These are phyloP conservation scores for Lordiphosa collinella DNA, from an alignment of 1,140 invertebrate species.

Conservation along the genomic window DNA sequence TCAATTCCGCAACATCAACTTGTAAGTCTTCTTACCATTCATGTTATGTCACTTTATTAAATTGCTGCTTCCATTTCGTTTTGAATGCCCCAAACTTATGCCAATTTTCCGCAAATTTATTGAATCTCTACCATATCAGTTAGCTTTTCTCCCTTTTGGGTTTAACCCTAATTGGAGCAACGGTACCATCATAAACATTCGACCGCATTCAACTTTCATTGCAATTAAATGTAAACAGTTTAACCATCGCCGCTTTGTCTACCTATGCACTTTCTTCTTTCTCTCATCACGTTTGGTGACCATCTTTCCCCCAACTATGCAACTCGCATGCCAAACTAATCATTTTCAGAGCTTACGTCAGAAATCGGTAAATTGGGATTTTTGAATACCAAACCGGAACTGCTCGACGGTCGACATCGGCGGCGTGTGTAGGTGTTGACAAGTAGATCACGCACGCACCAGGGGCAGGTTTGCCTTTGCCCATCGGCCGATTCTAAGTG, in stretches of 20 bases:
- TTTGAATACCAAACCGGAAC: conserved; percentile 36
- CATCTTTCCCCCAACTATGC: conserved; percentile 2
- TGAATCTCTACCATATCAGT: neutral
- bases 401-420: conserved; percentile 1
- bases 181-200: conserved; percentile 1
- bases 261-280: conserved; percentile 10
- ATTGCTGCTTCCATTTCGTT: too few species aligned
- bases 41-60: too few species aligned
- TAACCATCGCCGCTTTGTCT: conserved; percentile 18
- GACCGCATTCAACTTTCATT: conserved; percentile 7
- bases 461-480: conserved; percentile 12
- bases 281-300: conserved; percentile 14
- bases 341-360: conserved; percentile 24
- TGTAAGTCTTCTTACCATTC: too few species aligned
- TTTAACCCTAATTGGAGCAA: conserved; percentile 2
- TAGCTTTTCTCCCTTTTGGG: neutral
- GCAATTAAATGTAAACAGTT: conserved; percentile 27
- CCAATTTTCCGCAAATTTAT: neutral
- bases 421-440: conserved; percentile 60
- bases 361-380: conserved; percentile 9
- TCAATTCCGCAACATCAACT: too few species aligned
- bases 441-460: conserved; percentile 72
- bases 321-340: conserved; percentile 36
- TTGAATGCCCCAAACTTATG: neutral
- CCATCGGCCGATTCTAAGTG: conserved; percentile 23